Conservation (phyloP, 2,797 vertebrate species). For the Lepus oiostolus region DNA sequence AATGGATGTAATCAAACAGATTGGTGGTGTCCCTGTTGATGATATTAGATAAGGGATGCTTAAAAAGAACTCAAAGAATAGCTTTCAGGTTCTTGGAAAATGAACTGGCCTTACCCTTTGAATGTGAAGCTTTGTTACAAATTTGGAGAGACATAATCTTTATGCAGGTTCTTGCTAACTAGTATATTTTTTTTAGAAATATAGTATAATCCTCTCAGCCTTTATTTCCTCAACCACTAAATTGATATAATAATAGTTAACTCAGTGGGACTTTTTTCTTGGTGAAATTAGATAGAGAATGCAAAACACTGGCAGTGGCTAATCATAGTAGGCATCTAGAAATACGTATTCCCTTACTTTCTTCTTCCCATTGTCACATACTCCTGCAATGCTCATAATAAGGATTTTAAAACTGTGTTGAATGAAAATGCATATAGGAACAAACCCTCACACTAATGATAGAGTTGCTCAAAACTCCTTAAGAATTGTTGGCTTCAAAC, state of each 20-base stretch:
- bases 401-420: background rate
- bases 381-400: background rate
- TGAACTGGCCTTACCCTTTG: background rate
- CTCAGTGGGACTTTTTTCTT: background rate
- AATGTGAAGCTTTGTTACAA: background rate
- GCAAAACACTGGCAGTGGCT: background rate
- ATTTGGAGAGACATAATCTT: background rate
- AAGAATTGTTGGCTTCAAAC: background rate
- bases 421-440: background rate
- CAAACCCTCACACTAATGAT: background rate
- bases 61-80: background rate
- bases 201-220: background rate
- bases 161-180: background rate
- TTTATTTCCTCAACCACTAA: background rate
- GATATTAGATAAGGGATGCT: background rate
- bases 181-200: background rate
- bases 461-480: background rate
- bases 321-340: background rate
- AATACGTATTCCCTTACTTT: background rate
- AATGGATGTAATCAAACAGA: background rate
- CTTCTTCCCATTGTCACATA: background rate
- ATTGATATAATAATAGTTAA: background rate
- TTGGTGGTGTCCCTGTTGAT: fast-evolving
- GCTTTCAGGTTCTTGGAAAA: background rate
- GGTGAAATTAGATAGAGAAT: conserved; percentile 38